These are phyloP conservation scores for Festucalex cinctus DNA, from an alignment of 2,113 vertebrate species.

Conservation along the genomic window DNA sequence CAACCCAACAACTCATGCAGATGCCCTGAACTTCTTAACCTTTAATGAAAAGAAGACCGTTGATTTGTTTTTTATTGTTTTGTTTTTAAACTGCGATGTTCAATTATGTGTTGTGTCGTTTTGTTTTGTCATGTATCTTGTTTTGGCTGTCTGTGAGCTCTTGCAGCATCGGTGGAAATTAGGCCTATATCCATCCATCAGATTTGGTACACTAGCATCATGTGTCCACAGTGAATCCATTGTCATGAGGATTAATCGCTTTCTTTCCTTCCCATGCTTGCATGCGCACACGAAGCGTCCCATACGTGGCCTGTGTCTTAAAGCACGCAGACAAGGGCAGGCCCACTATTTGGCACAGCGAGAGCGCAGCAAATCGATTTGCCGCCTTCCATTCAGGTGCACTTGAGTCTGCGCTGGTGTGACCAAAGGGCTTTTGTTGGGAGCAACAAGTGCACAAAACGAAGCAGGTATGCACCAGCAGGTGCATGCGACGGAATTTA, in stretches of 20 bases:
- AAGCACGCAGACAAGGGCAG: slow-evolving; percentile 30
- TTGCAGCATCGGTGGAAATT: too few species aligned
- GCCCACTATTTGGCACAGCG: slow-evolving; percentile 32
- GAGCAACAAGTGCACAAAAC: slow-evolving; percentile 30
- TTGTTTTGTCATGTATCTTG: too few species aligned
- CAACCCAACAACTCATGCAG: too few species aligned
- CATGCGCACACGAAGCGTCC: neutral
- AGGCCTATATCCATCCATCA: neutral
- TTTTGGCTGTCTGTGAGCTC: too few species aligned
- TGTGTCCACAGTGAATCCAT: neutral
- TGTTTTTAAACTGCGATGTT: too few species aligned
- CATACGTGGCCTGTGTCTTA: neutral
- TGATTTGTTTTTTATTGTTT: too few species aligned
- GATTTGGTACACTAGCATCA: neutral
- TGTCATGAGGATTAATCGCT: neutral
- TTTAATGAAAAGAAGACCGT: too few species aligned
- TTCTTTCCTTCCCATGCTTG: neutral
- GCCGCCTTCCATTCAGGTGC: slow-evolving; percentile 70
- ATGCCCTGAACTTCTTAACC: too few species aligned
- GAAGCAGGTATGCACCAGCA: slow-evolving; percentile 43
- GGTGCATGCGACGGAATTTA: slow-evolving; percentile 38
- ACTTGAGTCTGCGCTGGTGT: slow-evolving; percentile 43
- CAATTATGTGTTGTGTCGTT: too few species aligned
- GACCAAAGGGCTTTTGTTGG: slow-evolving; percentile 49
- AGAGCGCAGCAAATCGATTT: slow-evolving; percentile 75